phyloP scores from a whole-genome alignment of 2,113 vertebrate genomes.

The Sorex fumeus region DNA sequence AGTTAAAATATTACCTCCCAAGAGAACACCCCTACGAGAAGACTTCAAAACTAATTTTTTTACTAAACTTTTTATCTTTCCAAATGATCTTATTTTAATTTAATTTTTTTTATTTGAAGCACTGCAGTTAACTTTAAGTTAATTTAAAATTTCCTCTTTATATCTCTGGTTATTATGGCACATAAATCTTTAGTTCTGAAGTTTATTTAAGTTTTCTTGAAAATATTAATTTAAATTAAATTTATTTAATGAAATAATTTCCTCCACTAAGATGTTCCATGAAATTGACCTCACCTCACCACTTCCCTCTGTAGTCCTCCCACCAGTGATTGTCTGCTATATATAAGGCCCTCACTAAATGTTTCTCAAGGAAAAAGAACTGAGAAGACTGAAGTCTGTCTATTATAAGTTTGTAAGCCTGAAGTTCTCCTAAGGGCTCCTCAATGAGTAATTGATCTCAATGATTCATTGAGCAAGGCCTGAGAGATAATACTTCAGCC shows the following conservation, averaged over 20 bases:
- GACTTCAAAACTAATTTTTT: too few species aligned
- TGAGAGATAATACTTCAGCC: not conserved
- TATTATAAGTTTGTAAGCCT: conserved; percentile 10
- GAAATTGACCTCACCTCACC: conserved; percentile 10
- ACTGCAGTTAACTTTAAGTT: not conserved
- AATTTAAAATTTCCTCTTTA: not conserved
- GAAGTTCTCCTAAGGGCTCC: not conserved
- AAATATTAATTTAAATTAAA: too few species aligned
- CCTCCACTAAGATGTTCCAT: not conserved
- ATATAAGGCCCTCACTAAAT: not conserved
- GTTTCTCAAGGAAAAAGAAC: not conserved
- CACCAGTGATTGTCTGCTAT: not conserved
- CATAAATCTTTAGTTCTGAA: not conserved
- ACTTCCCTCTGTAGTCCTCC: not conserved
- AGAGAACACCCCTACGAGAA: not conserved
- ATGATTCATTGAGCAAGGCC: not conserved
- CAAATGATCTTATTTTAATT: too few species aligned
- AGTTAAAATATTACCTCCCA: not conserved
- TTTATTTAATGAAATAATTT: not conserved
- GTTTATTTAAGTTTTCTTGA: too few species aligned
- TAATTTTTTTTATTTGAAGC: too few species aligned
- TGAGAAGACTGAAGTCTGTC: not conserved
- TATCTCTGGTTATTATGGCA: not conserved
- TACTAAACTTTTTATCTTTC: too few species aligned
- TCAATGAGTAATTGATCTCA: conserved; percentile 7